phyloP scores from a whole-genome alignment of 2,888 invertebrate species.

The Ctenicera cuprea region DNA sequence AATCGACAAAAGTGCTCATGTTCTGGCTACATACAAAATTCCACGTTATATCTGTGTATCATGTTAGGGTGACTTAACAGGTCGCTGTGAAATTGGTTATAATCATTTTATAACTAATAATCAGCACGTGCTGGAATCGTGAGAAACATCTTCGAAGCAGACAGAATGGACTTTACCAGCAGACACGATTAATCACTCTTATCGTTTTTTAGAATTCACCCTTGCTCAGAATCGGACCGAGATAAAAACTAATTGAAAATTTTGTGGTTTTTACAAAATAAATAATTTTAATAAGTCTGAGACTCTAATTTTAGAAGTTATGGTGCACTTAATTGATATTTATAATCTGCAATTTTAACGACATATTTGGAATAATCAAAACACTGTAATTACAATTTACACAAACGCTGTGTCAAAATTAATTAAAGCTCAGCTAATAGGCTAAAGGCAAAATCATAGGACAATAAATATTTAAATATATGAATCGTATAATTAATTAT shows the following conservation, averaged over 20 bases:
- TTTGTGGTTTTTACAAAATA: too few species aligned
- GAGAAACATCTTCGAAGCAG: slow-evolving; percentile 14
- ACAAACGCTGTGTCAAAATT: too few species aligned
- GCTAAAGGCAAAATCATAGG: too few species aligned
- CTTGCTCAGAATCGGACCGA: background rate
- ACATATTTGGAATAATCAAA: too few species aligned
- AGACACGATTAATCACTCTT: slow-evolving; percentile 12
- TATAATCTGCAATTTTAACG: too few species aligned
- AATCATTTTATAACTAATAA: slow-evolving; percentile 5
- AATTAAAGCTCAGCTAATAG: too few species aligned
- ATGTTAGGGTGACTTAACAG: background rate
- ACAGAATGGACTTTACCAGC: slow-evolving; percentile 18
- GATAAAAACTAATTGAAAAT: background rate
- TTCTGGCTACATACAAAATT: background rate
- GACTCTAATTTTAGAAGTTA: too few species aligned
- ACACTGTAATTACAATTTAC: too few species aligned
- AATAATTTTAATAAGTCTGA: too few species aligned
- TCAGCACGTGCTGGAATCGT: slow-evolving; percentile 20
- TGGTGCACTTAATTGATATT: too few species aligned
- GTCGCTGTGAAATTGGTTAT: slow-evolving; percentile 3
- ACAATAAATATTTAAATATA: too few species aligned
- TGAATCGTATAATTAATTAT: too few species aligned
- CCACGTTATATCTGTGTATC: background rate
- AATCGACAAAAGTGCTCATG: background rate
- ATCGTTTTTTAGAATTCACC: background rate